Evolutionary conservation across 2,113 vertebrate genomes (phyloP), one percentile per base, ranked within the genome.

Genomic region (Platichthys stellatus): DNA sequence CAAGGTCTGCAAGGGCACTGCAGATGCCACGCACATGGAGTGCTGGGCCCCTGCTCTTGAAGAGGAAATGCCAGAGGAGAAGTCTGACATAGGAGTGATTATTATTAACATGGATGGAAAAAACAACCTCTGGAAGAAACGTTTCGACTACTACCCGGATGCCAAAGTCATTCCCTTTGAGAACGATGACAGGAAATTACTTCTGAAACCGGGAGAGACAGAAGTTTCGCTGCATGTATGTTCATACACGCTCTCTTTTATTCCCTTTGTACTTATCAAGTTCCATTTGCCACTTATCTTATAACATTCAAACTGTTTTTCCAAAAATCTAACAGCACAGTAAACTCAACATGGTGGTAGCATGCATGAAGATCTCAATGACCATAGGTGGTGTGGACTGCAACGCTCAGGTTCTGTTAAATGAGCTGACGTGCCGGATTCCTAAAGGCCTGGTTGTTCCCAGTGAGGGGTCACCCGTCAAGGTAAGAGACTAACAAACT

Each of bases 301-400:
- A 31, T 14, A 14, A 2, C 45, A 47, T 47, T 38, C 13, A 4
- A 40, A 63, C 17, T 8, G 4, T 40, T 35, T 31, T 62, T 49
- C 54, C 56, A 21, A 9, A 59, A 47, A 3, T 62, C 0, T 45
- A 26, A 75, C 93, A 99, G 98, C 97, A 98, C 63, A 5, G 75
- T 2, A 95, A 96, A 15, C 90, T 99, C 83, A 89, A 93, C 0
- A 59, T 84, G 0, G 92, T 97, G 74, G 91, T 71, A 1, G 1
- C 56, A 23, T 99, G 98, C 35, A 94, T 99, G 95, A 91, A 88
- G 45, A 91, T 99, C 88, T 93, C 79, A 17, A 95, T 98, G 96
- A 96, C 86, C 0, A 93, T 99, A 66, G 96, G 92, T 7, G 94
- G 89, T 21, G 79, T 60, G 70, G 70, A 93, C 80, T 99, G 97